Conservation (phyloP, 2,888 invertebrate species). For the Leucoma salicis region DNA sequence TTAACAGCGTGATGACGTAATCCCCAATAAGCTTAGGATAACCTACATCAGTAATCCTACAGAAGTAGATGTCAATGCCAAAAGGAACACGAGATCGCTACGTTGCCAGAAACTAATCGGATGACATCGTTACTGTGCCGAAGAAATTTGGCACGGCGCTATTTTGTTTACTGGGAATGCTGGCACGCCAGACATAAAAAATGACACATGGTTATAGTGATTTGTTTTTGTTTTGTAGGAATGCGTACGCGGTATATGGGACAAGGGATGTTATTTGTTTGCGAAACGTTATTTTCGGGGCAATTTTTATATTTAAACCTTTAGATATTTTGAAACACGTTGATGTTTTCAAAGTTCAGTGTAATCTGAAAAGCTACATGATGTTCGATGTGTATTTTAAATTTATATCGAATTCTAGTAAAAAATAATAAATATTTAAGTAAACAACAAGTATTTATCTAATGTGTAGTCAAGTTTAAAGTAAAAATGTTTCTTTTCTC, state of each 20-base stretch:
- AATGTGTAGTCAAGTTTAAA: too few species aligned
- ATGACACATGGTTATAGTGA: neutral
- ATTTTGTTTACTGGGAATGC: constrained; percentile 4
- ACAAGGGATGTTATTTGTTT: neutral
- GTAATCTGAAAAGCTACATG: too few species aligned
- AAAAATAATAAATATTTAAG: too few species aligned
- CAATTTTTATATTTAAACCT: neutral
- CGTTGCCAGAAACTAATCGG: constrained; percentile 9
- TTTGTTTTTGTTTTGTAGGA: neutral
- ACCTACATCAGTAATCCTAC: constrained; percentile 11
- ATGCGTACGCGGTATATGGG: neutral
- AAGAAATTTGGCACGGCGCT: constrained; percentile 7
- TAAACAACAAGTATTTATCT: too few species aligned
- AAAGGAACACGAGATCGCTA: constrained; percentile 8
- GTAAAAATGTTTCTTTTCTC: too few species aligned
- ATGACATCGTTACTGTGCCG: neutral
- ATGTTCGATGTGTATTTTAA: too few species aligned
- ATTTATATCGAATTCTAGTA: too few species aligned
- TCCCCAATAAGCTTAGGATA: constrained; percentile 2
- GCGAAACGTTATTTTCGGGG: neutral
- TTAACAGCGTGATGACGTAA: constrained; percentile 4
- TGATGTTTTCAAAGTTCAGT: too few species aligned
- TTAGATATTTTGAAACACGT: too few species aligned
- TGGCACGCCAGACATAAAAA: neutral
- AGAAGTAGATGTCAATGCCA: constrained; percentile 9